Percentiles rank a stretch among this genome's conserved stretches.
phyloP scores from a whole-genome alignment of 1,140 invertebrate genomes.

The Euwallacea fornicatus region DNA sequence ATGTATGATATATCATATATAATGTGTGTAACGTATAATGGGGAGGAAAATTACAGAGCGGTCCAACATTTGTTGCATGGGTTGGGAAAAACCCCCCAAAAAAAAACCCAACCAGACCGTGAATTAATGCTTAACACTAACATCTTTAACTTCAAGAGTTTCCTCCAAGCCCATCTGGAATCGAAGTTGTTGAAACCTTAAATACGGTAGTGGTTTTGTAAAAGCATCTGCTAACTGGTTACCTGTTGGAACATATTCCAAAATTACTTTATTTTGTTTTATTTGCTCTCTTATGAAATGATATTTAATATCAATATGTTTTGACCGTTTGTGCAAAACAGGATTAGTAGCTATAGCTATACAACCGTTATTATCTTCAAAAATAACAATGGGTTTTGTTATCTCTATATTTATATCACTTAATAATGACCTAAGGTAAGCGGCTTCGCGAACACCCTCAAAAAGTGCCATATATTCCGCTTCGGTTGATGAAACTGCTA shows the following conservation, averaged over 20 bases:
- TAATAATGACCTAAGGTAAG: background rate
- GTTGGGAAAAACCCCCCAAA: too few species aligned
- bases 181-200: too few species aligned
- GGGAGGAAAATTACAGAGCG: too few species aligned
- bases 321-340: constrained; percentile 7
- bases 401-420: background rate
- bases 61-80: too few species aligned
- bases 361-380: constrained; percentile 16
- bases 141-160: too few species aligned
- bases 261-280: background rate
- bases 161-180: too few species aligned
- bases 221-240: background rate
- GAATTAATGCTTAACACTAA: too few species aligned
- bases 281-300: background rate
- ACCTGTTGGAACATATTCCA: background rate
- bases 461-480: constrained; percentile 15
- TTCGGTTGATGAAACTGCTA: constrained; percentile 1
- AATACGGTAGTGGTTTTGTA: too few species aligned
- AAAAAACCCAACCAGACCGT: too few species aligned
- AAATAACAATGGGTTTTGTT: background rate
- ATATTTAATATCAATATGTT: constrained; percentile 8
- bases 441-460: background rate
- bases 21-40: too few species aligned
- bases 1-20: too few species aligned
- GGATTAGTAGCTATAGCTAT: constrained; percentile 2